phyloP scores from a whole-genome alignment of 2,888 invertebrate species.

The Euplagia quadripunctaria region DNA sequence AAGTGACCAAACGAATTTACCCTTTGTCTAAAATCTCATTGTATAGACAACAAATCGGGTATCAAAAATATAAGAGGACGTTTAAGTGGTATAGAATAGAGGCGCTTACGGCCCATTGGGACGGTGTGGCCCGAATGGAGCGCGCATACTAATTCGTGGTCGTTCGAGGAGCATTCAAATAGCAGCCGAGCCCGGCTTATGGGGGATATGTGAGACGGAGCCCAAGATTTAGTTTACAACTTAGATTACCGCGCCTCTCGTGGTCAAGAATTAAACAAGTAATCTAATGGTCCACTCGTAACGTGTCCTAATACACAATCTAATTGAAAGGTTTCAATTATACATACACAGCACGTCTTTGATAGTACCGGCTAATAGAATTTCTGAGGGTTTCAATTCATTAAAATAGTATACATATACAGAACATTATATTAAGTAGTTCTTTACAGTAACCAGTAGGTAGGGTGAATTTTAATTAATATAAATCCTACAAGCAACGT shows the following conservation, averaged over 20 bases:
- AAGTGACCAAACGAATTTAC: not conserved
- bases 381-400: slow-evolving; percentile 50
- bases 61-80: slow-evolving; percentile 38
- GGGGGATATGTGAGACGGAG: slow-evolving; percentile 83
- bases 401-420: slow-evolving; percentile 28
- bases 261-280: slow-evolving; percentile 87
- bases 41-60: slow-evolving; percentile 29
- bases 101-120: slow-evolving; percentile 73
- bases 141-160: slow-evolving; percentile 86
- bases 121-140: slow-evolving; percentile 75
- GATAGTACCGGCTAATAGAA: slow-evolving; percentile 33
- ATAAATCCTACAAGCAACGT: not conserved
- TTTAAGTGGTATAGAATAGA: slow-evolving; percentile 69
- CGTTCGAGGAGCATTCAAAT: slow-evolving; percentile 82
- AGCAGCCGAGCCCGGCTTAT: slow-evolving; percentile 81
- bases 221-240: slow-evolving; percentile 86
- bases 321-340: slow-evolving; percentile 72
- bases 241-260: slow-evolving; percentile 79
- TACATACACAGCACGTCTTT: slow-evolving; percentile 49
- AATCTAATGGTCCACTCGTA: slow-evolving; percentile 76
- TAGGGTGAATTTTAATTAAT: not conserved
- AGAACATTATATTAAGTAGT: not conserved
- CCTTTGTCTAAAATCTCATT: not conserved
- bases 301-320: slow-evolving; percentile 63
- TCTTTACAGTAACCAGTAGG: not conserved